Evolutionary conservation across 2,888 invertebrate species (phyloP).

Genomic region (Andrena hattorfiana): DNA sequence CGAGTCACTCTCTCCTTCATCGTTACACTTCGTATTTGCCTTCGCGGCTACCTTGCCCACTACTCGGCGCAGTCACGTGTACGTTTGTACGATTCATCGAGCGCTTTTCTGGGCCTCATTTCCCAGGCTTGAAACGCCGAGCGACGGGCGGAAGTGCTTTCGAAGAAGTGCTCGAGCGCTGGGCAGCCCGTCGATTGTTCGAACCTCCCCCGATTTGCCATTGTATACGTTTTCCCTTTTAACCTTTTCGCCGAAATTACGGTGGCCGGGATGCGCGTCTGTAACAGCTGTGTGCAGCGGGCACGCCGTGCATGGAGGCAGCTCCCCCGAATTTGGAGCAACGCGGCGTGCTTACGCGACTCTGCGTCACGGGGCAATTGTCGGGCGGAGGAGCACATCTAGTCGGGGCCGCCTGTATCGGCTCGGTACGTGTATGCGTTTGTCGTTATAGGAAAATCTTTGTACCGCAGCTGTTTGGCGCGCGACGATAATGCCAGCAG

Average conservation of each 20-base stretch:
- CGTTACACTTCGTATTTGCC: conserved; percentile 1
- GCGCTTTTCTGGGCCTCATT: background rate
- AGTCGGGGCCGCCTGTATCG: background rate
- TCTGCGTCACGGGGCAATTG: conserved; percentile 32
- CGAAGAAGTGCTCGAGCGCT: background rate
- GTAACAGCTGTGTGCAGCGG: conserved; percentile 25
- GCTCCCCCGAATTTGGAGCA: conserved; percentile 33
- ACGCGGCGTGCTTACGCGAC: background rate
- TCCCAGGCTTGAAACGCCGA: background rate
- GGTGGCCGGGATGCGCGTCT: background rate
- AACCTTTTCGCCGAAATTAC: conserved; percentile 25
- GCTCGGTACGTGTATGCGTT: background rate
- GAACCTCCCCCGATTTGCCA: background rate
- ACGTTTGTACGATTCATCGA: background rate
- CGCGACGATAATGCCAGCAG: conserved; percentile 34
- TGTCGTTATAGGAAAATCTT: conserved; percentile 53
- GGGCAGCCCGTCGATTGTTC: background rate
- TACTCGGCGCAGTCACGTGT: background rate
- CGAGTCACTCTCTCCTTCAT: background rate
- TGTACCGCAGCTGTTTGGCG: conserved; percentile 47
- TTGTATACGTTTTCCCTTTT: conserved; percentile 19
- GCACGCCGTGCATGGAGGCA: background rate
- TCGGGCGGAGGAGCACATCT: conserved; percentile 9
- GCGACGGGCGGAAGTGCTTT: background rate
- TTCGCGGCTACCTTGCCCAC: background rate